A percentile compares a stretch with the other conserved stretches of the same genome.
Conservation (phyloP, 2,113 vertebrate species). For the Rhinopithecus roxellana region DNA sequence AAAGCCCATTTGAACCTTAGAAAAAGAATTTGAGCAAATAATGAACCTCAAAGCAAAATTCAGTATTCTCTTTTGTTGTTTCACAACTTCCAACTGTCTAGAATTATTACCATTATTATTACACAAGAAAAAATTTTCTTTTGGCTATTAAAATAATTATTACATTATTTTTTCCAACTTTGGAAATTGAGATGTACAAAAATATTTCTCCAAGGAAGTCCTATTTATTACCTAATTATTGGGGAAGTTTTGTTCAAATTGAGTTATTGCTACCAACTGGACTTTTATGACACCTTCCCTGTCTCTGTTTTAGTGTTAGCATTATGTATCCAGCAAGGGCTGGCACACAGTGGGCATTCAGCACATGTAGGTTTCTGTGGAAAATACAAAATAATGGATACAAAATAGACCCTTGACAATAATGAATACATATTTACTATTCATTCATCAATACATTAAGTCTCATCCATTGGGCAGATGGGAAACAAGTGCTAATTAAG, state of each 20-base stretch:
- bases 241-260: neutral
- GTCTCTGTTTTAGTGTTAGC: neutral
- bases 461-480: neutral
- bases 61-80: neutral
- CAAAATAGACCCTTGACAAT: neutral
- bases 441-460: fast-evolving
- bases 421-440: neutral
- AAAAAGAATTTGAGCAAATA: neutral
- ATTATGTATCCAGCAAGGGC: neutral
- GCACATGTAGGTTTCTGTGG: neutral
- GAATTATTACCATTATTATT: neutral
- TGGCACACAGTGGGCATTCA: neutral
- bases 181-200: neutral
- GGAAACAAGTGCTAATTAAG: neutral
- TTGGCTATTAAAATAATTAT: neutral
- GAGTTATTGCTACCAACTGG: neutral
- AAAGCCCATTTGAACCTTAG: neutral
- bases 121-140: neutral
- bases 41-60: neutral
- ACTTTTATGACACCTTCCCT: fast-evolving
- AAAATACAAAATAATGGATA: neutral
- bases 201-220: neutral
- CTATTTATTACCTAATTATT: neutral
- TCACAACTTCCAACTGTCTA: neutral
- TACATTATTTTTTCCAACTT: neutral